Base-by-base conservation (phyloP, 2,888 invertebrate genomes). In the Macrosiphum euphorbiae region DNA sequence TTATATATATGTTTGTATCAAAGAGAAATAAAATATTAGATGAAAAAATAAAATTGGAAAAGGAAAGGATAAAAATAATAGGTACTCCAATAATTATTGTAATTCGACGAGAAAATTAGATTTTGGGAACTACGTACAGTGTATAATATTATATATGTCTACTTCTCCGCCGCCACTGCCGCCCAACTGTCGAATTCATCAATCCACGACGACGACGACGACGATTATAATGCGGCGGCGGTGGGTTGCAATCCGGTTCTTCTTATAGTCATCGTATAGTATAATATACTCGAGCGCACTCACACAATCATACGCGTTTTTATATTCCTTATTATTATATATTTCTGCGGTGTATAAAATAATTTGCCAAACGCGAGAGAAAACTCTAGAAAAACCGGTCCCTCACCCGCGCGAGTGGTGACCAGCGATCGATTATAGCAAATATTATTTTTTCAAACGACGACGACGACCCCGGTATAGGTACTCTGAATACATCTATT, bases 71-170 rank as follows among this genome's bases (percentile, higher is more conserved):
- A 78, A 55, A 52, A 78, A 90, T 85, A 47, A 84, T 86, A 41
- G 78, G 78, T 78, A 86, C 91, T 91, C 47, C 58, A 58, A 86
- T 91, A 91, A 91, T 91, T 91, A 91, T 86, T 86, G 86, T 86
- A 86, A 91, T 91, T 91, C 91, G 91, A n/a, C n/a, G 47, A 91
- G 91, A 86, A 91, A 91, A 91, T 91, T 55, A 91, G 91, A 91
- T 91, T 86, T 91, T 84, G 41, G 35, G 11, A 50, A 50, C 67
- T 90, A 58, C 28, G 55, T 55, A 61, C 26, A 26, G 58, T 44
- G 47, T 87, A 85, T 87, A 87, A 85, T 87, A 87, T 87, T 87
- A 87, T 87, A 20, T 26, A 52, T 52, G 91, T 90, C 90, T 90
- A 78, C 26, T 7, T 41, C 89, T 47, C 44, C 10, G 78, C 26